A percentile compares a stretch with the other conserved stretches of the same genome.
Evolutionary conservation across 1,140 invertebrate genomes (phyloP).

Genomic region (Trialeurodes vaporariorum): DNA sequence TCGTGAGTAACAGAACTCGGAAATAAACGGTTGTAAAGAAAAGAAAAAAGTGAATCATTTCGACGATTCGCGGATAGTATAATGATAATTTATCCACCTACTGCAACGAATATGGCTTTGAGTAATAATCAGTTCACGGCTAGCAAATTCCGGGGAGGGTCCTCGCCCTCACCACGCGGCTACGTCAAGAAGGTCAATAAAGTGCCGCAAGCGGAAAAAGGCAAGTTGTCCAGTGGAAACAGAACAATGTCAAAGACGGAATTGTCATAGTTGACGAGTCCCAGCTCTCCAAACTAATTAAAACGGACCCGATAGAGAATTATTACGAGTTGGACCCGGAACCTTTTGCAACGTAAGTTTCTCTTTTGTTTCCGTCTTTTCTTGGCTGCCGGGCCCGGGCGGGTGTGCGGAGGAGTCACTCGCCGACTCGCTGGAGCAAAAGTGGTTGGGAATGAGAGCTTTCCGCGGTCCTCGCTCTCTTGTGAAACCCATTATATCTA

Average conservation of each 20-base stretch:
- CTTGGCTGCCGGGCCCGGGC: too few species aligned
- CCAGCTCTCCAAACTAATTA: conserved; percentile 28
- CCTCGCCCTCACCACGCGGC: conserved; percentile 7
- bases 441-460: too few species aligned
- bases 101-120: background rate
- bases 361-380: background rate
- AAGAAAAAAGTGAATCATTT: too few species aligned
- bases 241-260: conserved; percentile 28
- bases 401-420: too few species aligned
- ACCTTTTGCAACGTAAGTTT: conserved; percentile 32
- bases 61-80: background rate
- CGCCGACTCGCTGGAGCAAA: too few species aligned
- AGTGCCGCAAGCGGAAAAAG: conserved; percentile 10
- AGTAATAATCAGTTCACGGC: background rate
- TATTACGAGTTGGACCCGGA: conserved; percentile 30
- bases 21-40: too few species aligned
- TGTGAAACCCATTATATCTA: too few species aligned
- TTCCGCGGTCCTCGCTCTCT: too few species aligned
- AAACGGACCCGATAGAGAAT: conserved; percentile 30
- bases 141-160: conserved; percentile 1
- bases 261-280: conserved; percentile 28
- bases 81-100: background rate
- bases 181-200: conserved; percentile 10
- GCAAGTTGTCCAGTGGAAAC: conserved; percentile 29
- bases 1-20: too few species aligned